Base-by-base conservation (phyloP, 2,113 vertebrate genomes). In the Vanacampus margaritifer region DNA sequence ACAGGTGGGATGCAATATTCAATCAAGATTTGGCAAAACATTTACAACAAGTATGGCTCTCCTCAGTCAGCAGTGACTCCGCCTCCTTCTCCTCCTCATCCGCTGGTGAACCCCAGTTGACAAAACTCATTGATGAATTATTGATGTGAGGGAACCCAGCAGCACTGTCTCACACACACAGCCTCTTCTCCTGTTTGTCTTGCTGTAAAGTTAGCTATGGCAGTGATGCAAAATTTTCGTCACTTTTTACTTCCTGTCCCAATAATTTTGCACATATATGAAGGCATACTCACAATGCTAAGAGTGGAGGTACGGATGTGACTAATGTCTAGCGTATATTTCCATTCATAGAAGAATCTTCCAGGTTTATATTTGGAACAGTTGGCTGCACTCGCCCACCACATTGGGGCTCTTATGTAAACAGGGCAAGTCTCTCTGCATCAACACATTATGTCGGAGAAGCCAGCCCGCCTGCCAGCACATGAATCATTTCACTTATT, bases 181-280 rank as follows among this genome's bases (percentile, higher is more conserved):
- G 14, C 36, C 51, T 61, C 65, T 39, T 58, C 69, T 48, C 4
- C 50, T 70, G 68, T 78, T 57, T 67, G 75, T 83, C 82, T 86
- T 35, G 76, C 76, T 84, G 69, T 74, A 75, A 86, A 84, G 80
- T 68, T 39, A 36, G 72, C 79, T 84, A 75, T 83, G 83, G 87
- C 86, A 76, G 77, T 73, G 73, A 82, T 82, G 84, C 76, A 87
- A 84, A 88, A 84, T 84, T 79, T 62, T 67, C 70, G 41, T 50
- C 80, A 36, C 78, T 66, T 66, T 54, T 26, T 23, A 14, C 24
- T 24, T 54, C 23, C 69, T 74, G 65, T 77, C 66, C 64, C 43
- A 71, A 60, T 36, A 36, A 8, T 12, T 19, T 35, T 59, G 35
- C 6, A 8, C 17, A 35, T 36, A 37, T 59, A n/a, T 19, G 6